Percentiles rank a stretch among this genome's conserved stretches.
These are phyloP conservation scores for Pandemis corylana DNA, from an alignment of 2,888 invertebrate genomes.

Conservation along the genomic window DNA sequence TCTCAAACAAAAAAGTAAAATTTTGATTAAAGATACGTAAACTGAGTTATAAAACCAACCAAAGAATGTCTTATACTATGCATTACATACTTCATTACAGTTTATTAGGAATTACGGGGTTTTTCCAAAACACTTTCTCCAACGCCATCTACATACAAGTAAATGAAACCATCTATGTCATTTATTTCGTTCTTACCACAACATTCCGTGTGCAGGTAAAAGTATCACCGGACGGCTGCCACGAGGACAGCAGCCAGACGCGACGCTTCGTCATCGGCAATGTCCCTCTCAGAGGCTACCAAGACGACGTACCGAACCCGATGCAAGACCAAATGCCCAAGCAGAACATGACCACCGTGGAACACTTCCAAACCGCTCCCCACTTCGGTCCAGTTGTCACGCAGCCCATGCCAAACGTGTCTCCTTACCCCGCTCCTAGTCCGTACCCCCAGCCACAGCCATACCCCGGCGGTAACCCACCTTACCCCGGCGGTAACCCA, in stretches of 20 bases:
- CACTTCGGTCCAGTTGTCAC: conserved; percentile 51
- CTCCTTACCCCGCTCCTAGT: conserved; percentile 45
- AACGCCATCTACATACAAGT: no score
- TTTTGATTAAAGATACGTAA: no score
- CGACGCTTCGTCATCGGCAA: conserved; percentile 64
- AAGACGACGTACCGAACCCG: conserved; percentile 56
- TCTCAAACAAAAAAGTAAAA: no score
- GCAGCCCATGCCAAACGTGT: conserved; percentile 52
- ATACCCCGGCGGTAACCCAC: conserved; percentile 46
- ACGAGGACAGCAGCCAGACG: conserved; percentile 55
- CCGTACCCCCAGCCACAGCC: conserved; percentile 46
- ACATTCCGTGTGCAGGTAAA: conserved; percentile 56
- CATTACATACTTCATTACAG: no score
- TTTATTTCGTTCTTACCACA: no score
- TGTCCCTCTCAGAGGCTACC: conserved; percentile 62
- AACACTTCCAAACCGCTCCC: conserved; percentile 46
- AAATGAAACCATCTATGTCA: no score
- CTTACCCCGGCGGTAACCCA: conserved; percentile 41
- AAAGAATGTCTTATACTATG: no score
- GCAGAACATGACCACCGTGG: conserved; percentile 42
- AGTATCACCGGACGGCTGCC: conserved; percentile 63
- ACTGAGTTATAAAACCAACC: no score
- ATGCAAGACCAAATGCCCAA: conserved; percentile 56
- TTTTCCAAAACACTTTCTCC: no score
- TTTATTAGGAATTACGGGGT: no score